A percentile compares a stretch with the other conserved stretches of the same genome.
Evolutionary conservation across 2,113 vertebrate genomes (phyloP).

Genomic region (Oenanthe oenanthe): DNA sequence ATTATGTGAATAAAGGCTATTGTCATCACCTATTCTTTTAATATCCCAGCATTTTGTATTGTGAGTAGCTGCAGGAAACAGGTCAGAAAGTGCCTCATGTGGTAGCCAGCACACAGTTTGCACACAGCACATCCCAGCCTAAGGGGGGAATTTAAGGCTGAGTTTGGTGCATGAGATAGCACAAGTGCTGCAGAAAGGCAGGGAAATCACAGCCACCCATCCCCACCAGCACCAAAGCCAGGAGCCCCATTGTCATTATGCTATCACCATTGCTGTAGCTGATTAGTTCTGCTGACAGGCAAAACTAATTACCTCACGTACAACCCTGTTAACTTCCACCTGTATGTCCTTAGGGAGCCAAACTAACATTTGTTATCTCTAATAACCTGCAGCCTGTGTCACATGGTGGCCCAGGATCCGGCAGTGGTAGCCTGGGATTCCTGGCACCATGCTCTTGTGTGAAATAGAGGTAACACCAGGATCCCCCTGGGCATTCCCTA

Average conservation of each 20-base stretch:
- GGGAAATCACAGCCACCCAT: neutral
- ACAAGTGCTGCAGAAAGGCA: accelerated
- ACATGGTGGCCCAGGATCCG: neutral
- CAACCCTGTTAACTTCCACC: neutral
- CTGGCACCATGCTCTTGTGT: neutral
- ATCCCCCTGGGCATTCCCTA: accelerated
- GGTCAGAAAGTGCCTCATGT: neutral
- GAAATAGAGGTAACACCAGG: neutral
- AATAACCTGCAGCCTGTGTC: neutral
- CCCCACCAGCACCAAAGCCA: neutral
- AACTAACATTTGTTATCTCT: neutral
- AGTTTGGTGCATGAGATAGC: neutral
- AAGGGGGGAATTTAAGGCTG: neutral
- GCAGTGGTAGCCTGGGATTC: neutral
- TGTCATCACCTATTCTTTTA: neutral
- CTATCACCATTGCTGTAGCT: neutral
- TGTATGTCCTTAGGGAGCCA: neutral
- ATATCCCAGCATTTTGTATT: neutral
- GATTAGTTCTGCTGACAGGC: constrained; percentile 6
- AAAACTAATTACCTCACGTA: neutral
- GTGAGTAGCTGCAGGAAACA: neutral
- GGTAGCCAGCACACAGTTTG: neutral
- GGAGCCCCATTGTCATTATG: neutral
- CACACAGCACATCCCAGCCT: neutral
- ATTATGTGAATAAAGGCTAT: neutral